These are phyloP conservation scores for Diprion similis DNA, from an alignment of 1,140 invertebrate genomes.

Conservation along the genomic window DNA sequence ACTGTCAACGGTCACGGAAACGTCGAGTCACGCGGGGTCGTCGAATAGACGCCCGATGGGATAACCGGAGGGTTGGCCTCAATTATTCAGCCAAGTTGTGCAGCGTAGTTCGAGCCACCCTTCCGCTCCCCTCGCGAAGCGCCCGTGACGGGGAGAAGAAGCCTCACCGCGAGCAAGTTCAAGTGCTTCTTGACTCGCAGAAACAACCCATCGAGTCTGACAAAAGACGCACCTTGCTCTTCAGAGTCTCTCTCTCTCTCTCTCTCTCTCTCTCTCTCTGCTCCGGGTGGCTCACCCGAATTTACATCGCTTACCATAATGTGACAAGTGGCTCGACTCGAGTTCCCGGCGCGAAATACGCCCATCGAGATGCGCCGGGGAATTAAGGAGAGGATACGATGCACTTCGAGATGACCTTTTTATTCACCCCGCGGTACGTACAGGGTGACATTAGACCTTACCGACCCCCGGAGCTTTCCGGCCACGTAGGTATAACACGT, in stretches of 20 bases:
- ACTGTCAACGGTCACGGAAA: neutral
- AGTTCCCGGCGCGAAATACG: neutral
- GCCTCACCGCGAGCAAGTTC: neutral
- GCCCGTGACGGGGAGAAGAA: neutral
- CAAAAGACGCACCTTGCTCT: neutral
- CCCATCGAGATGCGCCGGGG: neutral
- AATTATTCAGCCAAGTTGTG: neutral
- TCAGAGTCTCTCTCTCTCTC: no score
- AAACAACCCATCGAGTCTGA: conserved; percentile 2
- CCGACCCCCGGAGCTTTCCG: no score
- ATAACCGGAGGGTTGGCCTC: neutral
- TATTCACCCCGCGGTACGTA: neutral
- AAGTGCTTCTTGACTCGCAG: conserved; percentile 1
- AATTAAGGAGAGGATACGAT: no score
- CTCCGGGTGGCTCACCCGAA: neutral
- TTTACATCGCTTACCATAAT: conserved; percentile 1
- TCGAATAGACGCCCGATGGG: neutral
- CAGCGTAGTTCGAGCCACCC: neutral
- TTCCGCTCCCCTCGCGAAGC: neutral
- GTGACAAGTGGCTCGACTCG: neutral
- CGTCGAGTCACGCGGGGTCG: neutral
- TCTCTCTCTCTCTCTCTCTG: no score
- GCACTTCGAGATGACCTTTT: neutral
- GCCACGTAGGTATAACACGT: no score
- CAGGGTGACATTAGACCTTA: no score